These are phyloP conservation scores for Chrysolina haemoptera DNA, from an alignment of 2,888 invertebrate species.

Conservation along the genomic window DNA sequence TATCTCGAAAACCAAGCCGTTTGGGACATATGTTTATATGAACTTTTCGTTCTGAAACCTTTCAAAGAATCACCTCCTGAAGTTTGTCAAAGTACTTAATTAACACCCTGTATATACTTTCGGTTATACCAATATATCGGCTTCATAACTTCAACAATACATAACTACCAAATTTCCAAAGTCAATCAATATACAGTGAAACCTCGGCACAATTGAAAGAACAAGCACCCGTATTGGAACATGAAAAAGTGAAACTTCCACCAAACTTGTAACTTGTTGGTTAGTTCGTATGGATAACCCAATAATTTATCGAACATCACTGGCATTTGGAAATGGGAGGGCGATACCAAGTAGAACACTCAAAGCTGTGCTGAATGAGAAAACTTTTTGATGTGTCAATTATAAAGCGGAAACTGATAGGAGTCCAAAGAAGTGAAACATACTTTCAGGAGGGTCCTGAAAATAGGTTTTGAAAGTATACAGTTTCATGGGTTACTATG, in stretches of 20 bases:
- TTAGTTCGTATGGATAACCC: constrained; percentile 18
- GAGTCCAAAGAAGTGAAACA: background rate
- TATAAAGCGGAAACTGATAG: background rate
- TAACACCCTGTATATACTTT: background rate
- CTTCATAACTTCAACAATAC: background rate
- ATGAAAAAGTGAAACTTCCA: constrained; percentile 9
- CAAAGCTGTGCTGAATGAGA: background rate
- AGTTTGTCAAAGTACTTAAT: too few species aligned
- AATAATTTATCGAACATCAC: constrained; percentile 16
- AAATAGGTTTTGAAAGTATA: too few species aligned
- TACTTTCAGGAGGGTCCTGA: background rate
- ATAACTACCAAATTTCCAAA: background rate
- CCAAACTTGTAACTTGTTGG: constrained; percentile 8
- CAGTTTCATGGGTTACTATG: too few species aligned
- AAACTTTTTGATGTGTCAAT: constrained; percentile 6
- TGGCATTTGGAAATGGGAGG: background rate
- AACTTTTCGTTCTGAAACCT: too few species aligned
- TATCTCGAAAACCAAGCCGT: too few species aligned
- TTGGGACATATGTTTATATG: too few species aligned
- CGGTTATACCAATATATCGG: background rate
- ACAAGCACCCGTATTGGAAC: constrained; percentile 17
- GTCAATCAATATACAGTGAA: constrained; percentile 7
- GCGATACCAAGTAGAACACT: background rate
- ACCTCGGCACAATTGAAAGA: constrained; percentile 2
- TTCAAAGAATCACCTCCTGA: too few species aligned